Base-by-base conservation (phyloP, 1,140 invertebrate genomes). In the Bathynomus jamesi region DNA sequence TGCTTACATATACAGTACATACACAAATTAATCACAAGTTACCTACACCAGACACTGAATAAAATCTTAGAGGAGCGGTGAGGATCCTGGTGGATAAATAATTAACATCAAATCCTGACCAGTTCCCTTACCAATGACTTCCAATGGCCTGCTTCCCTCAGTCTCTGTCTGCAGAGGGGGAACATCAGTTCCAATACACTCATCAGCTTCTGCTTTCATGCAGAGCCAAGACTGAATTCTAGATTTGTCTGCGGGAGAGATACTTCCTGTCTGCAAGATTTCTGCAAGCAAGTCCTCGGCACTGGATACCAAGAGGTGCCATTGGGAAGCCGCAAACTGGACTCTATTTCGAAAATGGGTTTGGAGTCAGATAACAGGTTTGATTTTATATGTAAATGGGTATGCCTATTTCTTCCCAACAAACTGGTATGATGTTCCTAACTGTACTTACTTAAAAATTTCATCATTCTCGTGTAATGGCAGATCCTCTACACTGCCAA, bases 221-320 rank as follows among this genome's bases (percentile, higher is more conserved):
- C 89, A 91, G 3, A 93, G 81, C 91, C 91, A 93, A 71, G 91
- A 88, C 79, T 90, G 89, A n/a, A 92, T 90, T 81, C 90, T 90
- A 79, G 90, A 89, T 75, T 87, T 85, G 78, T 90, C 88, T 69
- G 85, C 82, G 67, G 89, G 86, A 7, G 87, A 85, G 61, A 92
- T 80, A 31, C 85, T 82, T 75, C 89, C 88, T 28, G 81, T 85
- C 3, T 80, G 77, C 30, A 86, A 81, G 8, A 88, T 80, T 83
- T 89, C 91, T 77, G 89, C 87, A 79, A 92, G 90, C 11, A 93
- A 80, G n/a, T 89, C 89, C 81, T 92, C 90, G 8, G 91, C 91
- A 84, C 92, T 92, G 2, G 89, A 87, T 4, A 92, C 90, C 31
- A 93, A 80, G 79, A 91, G 91, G 4, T 90, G 87, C 87, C 90